Evolutionary conservation across 2,888 invertebrate genomes (phyloP).

Genomic region (Rhaphigaster nebulosa): DNA sequence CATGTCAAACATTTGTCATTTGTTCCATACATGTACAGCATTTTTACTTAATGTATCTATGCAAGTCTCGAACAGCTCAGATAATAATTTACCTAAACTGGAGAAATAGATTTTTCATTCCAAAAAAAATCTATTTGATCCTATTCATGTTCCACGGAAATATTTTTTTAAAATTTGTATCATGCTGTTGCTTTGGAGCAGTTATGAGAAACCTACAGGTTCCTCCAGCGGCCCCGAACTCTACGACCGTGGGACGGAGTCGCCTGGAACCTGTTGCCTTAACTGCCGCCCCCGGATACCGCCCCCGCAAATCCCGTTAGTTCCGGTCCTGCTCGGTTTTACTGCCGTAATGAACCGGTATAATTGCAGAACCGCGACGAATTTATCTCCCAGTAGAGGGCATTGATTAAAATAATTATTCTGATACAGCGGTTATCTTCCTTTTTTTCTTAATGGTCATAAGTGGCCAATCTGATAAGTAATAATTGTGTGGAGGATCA

Average conservation of each 20-base stretch:
- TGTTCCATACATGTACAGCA: too few species aligned
- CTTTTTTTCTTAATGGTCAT: conserved; percentile 39
- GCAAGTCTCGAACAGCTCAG: too few species aligned
- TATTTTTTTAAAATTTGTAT: too few species aligned
- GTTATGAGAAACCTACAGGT: too few species aligned
- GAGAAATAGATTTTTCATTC: too few species aligned
- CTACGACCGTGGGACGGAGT: neutral
- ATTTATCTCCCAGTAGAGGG: conserved; percentile 6
- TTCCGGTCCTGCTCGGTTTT: conserved; percentile 20
- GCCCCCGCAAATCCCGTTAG: conserved; percentile 43
- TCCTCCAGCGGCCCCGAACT: too few species aligned
- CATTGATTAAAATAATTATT: conserved; percentile 49
- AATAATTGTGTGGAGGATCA: neutral
- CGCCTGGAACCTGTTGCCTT: conserved; percentile 23
- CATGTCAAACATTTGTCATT: too few species aligned
- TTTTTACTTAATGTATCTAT: too few species aligned
- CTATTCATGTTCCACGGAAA: too few species aligned
- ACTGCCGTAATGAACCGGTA: conserved; percentile 42
- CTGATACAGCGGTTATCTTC: conserved; percentile 20
- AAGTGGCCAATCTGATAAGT: conserved; percentile 23
- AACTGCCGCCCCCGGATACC: neutral
- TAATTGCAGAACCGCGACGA: conserved; percentile 37
- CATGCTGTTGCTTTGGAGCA: neutral
- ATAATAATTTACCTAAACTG: too few species aligned
- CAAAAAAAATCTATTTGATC: too few species aligned